phyloP scores from a whole-genome alignment of 1,140 invertebrate species.

The Drosophila auraria region DNA sequence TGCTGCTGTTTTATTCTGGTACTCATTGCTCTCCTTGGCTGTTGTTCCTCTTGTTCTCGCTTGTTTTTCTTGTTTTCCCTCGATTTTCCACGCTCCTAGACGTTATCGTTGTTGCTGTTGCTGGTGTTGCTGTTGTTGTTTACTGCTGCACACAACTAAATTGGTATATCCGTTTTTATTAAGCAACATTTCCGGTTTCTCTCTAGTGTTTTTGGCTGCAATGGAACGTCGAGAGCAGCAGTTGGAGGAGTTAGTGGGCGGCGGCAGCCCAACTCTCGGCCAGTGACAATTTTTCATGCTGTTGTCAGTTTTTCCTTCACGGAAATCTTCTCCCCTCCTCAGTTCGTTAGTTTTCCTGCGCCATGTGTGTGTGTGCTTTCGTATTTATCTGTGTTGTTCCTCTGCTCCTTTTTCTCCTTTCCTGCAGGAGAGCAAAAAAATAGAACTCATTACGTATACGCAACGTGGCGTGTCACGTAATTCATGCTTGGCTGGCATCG shows the following conservation, averaged over 20 bases:
- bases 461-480: slow-evolving; percentile 69
- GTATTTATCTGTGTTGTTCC: slow-evolving; percentile 58
- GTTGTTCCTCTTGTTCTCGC: slow-evolving; percentile 37
- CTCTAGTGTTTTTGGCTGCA: slow-evolving; percentile 70
- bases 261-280: slow-evolving; percentile 54
- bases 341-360: slow-evolving; percentile 72
- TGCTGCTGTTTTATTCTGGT: slow-evolving; percentile 64
- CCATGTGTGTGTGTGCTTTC: slow-evolving; percentile 42
- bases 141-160: slow-evolving; percentile 77
- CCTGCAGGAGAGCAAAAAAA: slow-evolving; percentile 32
- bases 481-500: slow-evolving; percentile 61
- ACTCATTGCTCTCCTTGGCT: slow-evolving; percentile 67
- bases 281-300: slow-evolving; percentile 83
- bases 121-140: slow-evolving; percentile 32
- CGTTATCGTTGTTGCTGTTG: slow-evolving; percentile 13
- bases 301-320: slow-evolving; percentile 73
- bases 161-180: slow-evolving; percentile 84
- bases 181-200: slow-evolving; percentile 83
- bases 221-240: slow-evolving; percentile 28
- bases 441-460: slow-evolving; percentile 79
- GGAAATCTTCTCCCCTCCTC: slow-evolving; percentile 47
- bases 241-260: not conserved
- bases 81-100: slow-evolving; percentile 19
- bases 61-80: slow-evolving; percentile 41
- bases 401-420: slow-evolving; percentile 3